phyloP scores from a whole-genome alignment of 1,140 invertebrate genomes.

The Trypoxylus dichotomus region DNA sequence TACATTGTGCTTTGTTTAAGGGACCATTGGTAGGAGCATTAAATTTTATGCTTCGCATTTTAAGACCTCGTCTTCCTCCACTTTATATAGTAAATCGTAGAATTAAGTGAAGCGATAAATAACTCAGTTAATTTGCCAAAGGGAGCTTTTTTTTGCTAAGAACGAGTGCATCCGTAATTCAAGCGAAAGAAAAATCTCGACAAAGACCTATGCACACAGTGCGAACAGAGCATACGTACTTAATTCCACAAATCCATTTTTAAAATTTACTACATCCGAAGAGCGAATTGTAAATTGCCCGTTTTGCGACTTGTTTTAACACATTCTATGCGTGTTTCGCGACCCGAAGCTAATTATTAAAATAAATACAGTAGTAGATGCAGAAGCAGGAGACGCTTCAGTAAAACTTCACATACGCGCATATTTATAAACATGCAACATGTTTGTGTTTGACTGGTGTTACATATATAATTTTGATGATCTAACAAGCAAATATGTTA shows the following conservation, averaged over 20 bases:
- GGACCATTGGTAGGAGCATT: too few species aligned
- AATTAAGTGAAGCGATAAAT: background rate
- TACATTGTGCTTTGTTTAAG: too few species aligned
- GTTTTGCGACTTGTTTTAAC: background rate
- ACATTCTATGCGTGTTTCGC: slow-evolving; percentile 10
- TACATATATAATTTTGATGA: too few species aligned
- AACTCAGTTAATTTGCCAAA: slow-evolving; percentile 8
- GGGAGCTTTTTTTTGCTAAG: background rate
- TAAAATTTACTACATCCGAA: background rate
- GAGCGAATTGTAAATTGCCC: background rate
- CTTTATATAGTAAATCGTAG: background rate
- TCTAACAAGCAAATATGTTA: too few species aligned
- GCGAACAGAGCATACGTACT: background rate
- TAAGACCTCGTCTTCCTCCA: too few species aligned
- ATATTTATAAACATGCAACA: background rate
- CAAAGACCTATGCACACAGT: background rate
- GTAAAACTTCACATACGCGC: background rate
- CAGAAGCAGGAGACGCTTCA: background rate
- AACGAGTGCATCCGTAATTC: background rate
- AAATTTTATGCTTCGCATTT: too few species aligned
- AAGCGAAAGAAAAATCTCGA: background rate
- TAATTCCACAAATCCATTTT: slow-evolving; percentile 5
- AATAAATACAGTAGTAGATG: slow-evolving; percentile 4
- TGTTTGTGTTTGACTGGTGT: too few species aligned
- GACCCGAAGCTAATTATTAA: background rate